Conservation (phyloP, 1,140 invertebrate species). For the Conus betulinus region DNA sequence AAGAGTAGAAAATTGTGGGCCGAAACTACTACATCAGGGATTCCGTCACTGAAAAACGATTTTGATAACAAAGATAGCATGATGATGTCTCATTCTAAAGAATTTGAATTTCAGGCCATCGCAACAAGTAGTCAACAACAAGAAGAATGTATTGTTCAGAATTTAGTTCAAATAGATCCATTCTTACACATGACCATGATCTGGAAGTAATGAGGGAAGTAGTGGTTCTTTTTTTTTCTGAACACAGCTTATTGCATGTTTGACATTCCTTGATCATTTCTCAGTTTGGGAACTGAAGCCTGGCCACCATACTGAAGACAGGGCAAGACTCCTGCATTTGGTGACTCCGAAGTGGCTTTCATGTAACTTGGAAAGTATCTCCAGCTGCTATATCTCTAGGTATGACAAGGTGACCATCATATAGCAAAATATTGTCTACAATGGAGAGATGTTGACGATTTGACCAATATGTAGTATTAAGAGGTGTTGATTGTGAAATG, state of each 20-base stretch:
- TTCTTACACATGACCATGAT: conserved; percentile 36
- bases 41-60: conserved; percentile 36
- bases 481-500: neutral
- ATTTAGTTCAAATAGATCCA: conserved; percentile 36
- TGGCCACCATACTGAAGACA: conserved; percentile 34
- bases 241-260: conserved; percentile 35
- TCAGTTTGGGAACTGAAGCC: conserved; percentile 23
- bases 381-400: conserved; percentile 20
- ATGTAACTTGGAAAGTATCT: conserved; percentile 33
- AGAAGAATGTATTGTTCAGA: too few species aligned
- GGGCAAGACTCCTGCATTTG: conserved; percentile 19
- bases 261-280: conserved; percentile 30
- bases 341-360: conserved; percentile 43
- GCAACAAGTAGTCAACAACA: conserved; percentile 48
- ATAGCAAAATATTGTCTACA: neutral
- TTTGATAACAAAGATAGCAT: conserved; percentile 27
- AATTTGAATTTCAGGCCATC: conserved; percentile 36
- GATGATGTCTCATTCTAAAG: neutral
- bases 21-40: conserved; percentile 44
- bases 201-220: conserved; percentile 33
- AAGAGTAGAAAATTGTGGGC: conserved; percentile 5
- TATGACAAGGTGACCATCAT: neutral
- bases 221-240: conserved; percentile 39
- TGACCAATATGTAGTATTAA: conserved; percentile 2
- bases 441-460: conserved; percentile 18